Evolutionary conservation across 2,113 vertebrate genomes (phyloP).

Genomic region (Podocnemis expansa): DNA sequence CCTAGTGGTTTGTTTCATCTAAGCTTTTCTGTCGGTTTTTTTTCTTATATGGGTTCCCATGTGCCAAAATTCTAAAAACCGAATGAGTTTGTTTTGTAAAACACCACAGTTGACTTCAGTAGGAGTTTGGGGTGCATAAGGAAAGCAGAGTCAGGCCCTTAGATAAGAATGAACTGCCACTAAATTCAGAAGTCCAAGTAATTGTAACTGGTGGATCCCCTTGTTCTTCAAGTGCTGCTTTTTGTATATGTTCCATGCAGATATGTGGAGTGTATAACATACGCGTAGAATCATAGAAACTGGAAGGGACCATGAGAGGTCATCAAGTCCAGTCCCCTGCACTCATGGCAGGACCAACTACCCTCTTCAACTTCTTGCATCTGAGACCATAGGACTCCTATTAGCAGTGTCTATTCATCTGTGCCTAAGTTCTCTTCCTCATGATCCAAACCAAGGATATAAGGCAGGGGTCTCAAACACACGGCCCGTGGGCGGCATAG

Average conservation of each 20-base stretch:
- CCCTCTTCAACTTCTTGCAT: too few relatives aligned
- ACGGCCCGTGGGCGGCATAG: too few relatives aligned
- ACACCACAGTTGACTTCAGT: neutral
- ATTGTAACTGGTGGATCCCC: accelerated
- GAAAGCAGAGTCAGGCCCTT: neutral
- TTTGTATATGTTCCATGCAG: neutral
- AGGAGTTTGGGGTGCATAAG: neutral
- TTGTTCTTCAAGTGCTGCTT: neutral
- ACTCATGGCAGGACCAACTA: too few relatives aligned
- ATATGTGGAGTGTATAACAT: neutral
- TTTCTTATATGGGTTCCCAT: neutral
- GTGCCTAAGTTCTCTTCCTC: neutral
- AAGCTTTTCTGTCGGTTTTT: neutral
- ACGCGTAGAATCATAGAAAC: too few relatives aligned
- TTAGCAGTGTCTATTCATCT: neutral
- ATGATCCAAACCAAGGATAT: neutral
- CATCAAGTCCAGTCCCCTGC: too few relatives aligned
- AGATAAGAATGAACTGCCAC: neutral
- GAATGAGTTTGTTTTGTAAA: neutral
- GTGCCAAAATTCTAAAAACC: neutral
- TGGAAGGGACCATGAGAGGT: too few relatives aligned
- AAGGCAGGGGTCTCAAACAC: too few relatives aligned
- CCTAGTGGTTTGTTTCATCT: neutral
- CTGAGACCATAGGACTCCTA: neutral
- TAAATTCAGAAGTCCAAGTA: neutral